Base-by-base conservation (phyloP, 2,797 vertebrate genomes). In the Bradypodion ventrale region DNA sequence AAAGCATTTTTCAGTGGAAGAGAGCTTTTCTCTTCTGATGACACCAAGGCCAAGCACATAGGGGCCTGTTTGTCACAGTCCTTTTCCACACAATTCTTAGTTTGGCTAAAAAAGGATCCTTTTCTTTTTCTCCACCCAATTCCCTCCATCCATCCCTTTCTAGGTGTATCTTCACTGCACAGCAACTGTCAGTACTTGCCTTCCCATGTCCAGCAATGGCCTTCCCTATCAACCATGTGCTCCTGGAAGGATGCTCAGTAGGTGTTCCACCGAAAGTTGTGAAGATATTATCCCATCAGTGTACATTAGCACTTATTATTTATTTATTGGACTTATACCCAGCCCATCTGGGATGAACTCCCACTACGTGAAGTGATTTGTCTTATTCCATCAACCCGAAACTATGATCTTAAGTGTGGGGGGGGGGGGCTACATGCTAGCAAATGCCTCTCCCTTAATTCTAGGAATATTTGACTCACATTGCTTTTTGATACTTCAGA, bases 131-230 rank as follows among this genome's bases (percentile, higher is more conserved):
- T 78, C 25, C 56, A 25, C 56, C 59, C 5, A n/a, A 10, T 62
- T 23, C 27, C 23, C 63, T 35, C 23, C 21, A 6, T 21, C n/a
- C 21, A 1, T 7, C 49, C 27, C 0, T 25, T 85, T 78, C 75
- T 73, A 83, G 89, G 46, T 87, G 16, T 90, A 85, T 0, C 85
- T 92, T 6, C 90, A 93, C 70, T 90, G 89, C 6, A 83, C 82
- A 65, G 88, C 89, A 82, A 10, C 5, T 84, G 82, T 21, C 0
- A 88, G 89, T 49, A 80, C 77, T 83, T 84, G 90, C 35, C 15
- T 65, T n/a, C 75, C 21, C 32, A 0, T 0, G 13, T 46, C 8
- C 1, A 29, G 46, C 16, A 13, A 75, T 13, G 49, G 37, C 27
- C n/a, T 76, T 81, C 32, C n/a, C 32, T 75, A 52, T n/a, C 60